Base-by-base conservation (phyloP, 1,140 invertebrate genomes). In the Littorina saxatilis region DNA sequence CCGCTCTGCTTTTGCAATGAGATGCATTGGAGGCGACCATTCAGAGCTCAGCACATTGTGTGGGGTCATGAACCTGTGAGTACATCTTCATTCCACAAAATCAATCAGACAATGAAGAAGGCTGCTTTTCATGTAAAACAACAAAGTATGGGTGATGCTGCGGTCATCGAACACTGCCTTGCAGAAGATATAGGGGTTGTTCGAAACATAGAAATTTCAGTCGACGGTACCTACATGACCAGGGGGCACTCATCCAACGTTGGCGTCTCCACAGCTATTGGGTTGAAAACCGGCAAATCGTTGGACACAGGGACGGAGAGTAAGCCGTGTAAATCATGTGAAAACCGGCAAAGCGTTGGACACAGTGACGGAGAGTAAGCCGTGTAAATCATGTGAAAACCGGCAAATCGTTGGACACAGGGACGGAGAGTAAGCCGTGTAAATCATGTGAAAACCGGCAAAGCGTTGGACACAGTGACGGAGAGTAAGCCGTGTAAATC, bases 141-240 rank as follows among this genome's bases (percentile, higher is more conserved):
- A 50, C 7, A 47, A 20, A 29, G 9, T 11, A 74, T 52, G 63
- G 9, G 27, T 13, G 13, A n/a, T 27, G 72, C 72, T 15, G 43
- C 72, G 32, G 40, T 37, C 5, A 74, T 37, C 13, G 72, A 74
- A 35, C 17, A 11, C 23, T 17, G 11, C 3, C 11, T 74, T n/a
- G 72, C 72, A 5, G 47, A 74, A 20, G 23, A 74, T 27, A 50
- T 3, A 0, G 72, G 72, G 15, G 43, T 2, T 13, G 40, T 74
- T 1, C 47, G 72, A 50, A 43, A 74, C 72, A 50, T 74, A 13
- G 72, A 74, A 17, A 35, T 74, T 4, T 74, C 72, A 11, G 7
- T 74, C 11, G 72, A 74, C 27, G 40, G 43, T 3, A 50, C 72
- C 20, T 50, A 52, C 72, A 74, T 74, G 72, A 74, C 72, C 7